Percentiles rank a stretch among this genome's conserved stretches.
Conservation (phyloP, 2,888 invertebrate genomes). For the Plutella xylostella region DNA sequence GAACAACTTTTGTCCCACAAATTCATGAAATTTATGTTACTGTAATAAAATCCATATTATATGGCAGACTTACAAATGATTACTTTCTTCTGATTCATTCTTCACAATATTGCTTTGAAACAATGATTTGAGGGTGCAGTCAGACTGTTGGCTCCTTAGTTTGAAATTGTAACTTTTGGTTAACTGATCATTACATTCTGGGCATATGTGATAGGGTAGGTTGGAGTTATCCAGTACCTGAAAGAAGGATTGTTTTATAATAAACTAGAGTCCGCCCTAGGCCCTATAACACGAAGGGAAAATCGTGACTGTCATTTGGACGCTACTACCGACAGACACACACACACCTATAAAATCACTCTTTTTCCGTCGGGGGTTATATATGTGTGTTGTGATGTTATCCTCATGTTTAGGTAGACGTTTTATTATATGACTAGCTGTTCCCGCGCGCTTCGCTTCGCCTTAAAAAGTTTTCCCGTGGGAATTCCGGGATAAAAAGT, state of each 20-base stretch:
- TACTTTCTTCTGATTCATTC: constrained; percentile 16
- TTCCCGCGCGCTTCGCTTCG: too few species aligned
- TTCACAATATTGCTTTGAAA: constrained; percentile 27
- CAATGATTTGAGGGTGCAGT: constrained; percentile 36
- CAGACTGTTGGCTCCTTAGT: constrained; percentile 47
- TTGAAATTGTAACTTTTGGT: constrained; percentile 49
- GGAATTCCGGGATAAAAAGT: too few species aligned
- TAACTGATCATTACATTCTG: constrained; percentile 23
- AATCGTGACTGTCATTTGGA: neutral
- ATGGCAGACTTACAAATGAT: neutral
- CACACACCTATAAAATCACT: neutral
- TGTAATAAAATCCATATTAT: neutral
- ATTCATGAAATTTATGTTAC: neutral
- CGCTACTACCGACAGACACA: too few species aligned
- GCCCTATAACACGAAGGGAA: neutral
- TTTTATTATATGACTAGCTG: too few species aligned
- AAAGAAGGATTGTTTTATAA: constrained; percentile 6
- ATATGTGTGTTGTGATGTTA: neutral
- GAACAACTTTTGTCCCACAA: neutral
- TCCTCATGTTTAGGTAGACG: neutral
- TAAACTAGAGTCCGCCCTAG: too few species aligned
- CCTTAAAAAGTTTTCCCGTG: too few species aligned
- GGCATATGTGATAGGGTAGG: constrained; percentile 22
- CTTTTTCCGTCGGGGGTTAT: neutral
- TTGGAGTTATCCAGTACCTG: constrained; percentile 19